phyloP scores from a whole-genome alignment of 2,797 vertebrate species.

The Smutsia temminckii region DNA sequence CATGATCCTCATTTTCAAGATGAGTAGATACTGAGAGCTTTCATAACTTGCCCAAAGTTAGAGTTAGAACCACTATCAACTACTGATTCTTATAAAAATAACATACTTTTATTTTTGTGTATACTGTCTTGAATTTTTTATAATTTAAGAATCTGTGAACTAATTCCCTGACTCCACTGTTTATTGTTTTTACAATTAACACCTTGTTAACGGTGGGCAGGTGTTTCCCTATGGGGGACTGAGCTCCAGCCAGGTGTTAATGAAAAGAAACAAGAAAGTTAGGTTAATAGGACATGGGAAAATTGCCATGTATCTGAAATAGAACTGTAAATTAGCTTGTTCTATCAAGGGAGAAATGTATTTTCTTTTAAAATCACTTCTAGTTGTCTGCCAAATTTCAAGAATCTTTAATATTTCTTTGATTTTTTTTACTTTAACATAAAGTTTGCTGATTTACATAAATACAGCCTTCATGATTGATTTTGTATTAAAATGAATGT shows the following conservation, averaged over 20 bases:
- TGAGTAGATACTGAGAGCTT: background rate
- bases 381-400: constrained; percentile 30
- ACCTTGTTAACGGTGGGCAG: constrained; percentile 59
- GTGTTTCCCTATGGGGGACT: constrained; percentile 52
- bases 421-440: constrained; percentile 49
- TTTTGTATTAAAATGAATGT: background rate
- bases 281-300: constrained; percentile 56
- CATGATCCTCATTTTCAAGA: background rate
- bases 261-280: constrained; percentile 66
- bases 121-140: constrained; percentile 22
- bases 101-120: background rate
- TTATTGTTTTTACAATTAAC: constrained; percentile 64
- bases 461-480: background rate
- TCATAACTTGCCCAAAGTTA: background rate
- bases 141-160: constrained; percentile 57
- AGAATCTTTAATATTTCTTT: constrained; percentile 48
- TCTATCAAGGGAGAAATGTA: background rate
- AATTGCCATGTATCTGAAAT: constrained; percentile 50
- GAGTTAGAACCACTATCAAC: background rate
- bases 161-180: constrained; percentile 60
- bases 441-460: constrained; percentile 18
- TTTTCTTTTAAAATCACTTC: constrained; percentile 20
- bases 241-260: constrained; percentile 61
- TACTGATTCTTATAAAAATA: constrained; percentile 28
- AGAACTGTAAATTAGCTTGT: constrained; percentile 54